Evolutionary conservation across 23 tunicate species (phyloP).

Genomic region (Phallusia fumigata): DNA sequence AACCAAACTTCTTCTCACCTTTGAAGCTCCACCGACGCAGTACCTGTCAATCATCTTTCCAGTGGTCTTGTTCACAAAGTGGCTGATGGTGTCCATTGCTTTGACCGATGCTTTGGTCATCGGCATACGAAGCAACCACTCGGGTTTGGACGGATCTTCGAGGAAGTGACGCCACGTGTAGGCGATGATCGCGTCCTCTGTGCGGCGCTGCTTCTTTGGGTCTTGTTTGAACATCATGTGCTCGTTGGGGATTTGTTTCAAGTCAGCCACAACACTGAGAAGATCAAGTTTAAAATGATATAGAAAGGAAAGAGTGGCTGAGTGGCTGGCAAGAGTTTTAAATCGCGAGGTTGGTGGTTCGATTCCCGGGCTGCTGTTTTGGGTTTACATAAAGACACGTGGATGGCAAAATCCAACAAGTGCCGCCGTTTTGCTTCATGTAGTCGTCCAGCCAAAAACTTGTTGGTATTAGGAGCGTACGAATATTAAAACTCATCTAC

Average conservation of each 20-base stretch:
- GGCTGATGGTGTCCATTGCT: slow-evolving; percentile 85
- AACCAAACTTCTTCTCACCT: no score
- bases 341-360: no score
- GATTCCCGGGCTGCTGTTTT: no score
- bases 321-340: no score
- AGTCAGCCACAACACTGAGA: slow-evolving; percentile 53
- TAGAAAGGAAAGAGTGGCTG: no score
- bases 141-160: slow-evolving; percentile 81
- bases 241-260: slow-evolving; percentile 87
- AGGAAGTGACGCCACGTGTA: slow-evolving; percentile 95
- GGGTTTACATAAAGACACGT: no score
- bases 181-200: slow-evolving; percentile 93
- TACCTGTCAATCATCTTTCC: slow-evolving; percentile 50
- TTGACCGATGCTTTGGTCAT: slow-evolving; percentile 95
- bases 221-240: slow-evolving; percentile 66
- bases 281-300: background rate
- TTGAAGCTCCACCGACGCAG: slow-evolving; percentile 93
- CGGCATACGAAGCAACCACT: slow-evolving; percentile 87
- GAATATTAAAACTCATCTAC: no score
- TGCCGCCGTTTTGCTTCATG: no score
- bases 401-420: no score
- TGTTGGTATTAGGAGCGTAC: no score
- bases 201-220: slow-evolving; percentile 60
- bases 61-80: slow-evolving; percentile 76
- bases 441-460: no score